Percentiles rank a stretch among this genome's conserved stretches.
These are phyloP conservation scores for Rhinogobius similis DNA, from an alignment of 2,113 vertebrate species.

Conservation along the genomic window DNA sequence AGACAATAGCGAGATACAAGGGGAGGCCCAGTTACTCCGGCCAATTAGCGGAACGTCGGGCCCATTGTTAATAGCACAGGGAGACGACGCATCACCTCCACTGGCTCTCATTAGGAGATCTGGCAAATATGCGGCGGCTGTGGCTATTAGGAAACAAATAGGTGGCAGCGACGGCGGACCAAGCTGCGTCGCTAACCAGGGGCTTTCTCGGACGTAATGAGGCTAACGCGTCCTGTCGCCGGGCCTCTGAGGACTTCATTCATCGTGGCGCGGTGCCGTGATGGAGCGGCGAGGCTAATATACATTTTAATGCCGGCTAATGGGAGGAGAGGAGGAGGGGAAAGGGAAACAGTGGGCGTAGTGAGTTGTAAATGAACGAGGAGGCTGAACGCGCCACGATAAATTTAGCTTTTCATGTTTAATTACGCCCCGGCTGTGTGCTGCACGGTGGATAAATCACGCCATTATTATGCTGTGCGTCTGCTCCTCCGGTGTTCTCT, in stretches of 20 bases:
- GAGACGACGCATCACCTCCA: conserved; percentile 74
- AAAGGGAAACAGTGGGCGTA: conserved; percentile 57
- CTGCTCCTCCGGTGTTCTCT: conserved; percentile 60
- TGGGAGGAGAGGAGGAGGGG: conserved; percentile 67
- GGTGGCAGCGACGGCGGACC: conserved; percentile 90
- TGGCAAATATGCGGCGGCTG: conserved; percentile 87
- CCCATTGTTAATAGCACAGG: conserved; percentile 85
- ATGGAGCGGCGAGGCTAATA: conserved; percentile 89
- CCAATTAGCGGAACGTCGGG: conserved; percentile 87
- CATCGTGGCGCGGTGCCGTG: conserved; percentile 83
- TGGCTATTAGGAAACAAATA: conserved; percentile 96
- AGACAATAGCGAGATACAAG: conserved; percentile 1
- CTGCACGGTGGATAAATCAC: conserved; percentile 91
- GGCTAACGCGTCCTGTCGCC: conserved; percentile 52
- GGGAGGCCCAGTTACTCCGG: conserved; percentile 76
- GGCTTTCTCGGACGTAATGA: conserved; percentile 66
- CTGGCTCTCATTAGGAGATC: conserved; percentile 93
- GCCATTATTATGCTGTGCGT: conserved; percentile 87
- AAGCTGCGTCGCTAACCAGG: conserved; percentile 86
- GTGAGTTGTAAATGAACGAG: conserved; percentile 92
- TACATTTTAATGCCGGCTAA: conserved; percentile 91
- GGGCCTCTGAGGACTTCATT: conserved; percentile 51
- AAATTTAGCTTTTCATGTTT: conserved; percentile 98
- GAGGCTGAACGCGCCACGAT: conserved; percentile 82
- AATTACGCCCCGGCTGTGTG: conserved; percentile 89